Evolutionary conservation across 2,888 invertebrate species (phyloP), one percentile per base, ranked within the genome.

Genomic region (Aplocera efformata): DNA sequence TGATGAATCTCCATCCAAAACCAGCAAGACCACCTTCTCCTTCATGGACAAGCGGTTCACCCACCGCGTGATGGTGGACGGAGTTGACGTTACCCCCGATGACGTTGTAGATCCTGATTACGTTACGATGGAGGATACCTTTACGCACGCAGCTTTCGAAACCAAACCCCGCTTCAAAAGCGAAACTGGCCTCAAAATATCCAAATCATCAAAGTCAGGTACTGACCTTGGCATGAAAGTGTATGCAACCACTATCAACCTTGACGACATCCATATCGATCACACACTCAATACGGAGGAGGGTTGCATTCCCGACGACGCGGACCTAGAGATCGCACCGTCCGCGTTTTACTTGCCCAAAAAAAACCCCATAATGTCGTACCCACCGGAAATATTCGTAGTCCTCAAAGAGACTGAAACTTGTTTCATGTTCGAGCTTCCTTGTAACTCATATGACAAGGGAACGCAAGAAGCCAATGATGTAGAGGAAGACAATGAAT

Each of bases 401-500:
- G 77, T 83, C n/a, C 75, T 94, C 1, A 90, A 82, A 42, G 94
- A 94, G 79, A 93, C 94, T 0, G 89, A 91, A 28, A 92, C 93
- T 0, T 63, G 81, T 25, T 89, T 91, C 38, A 65, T 94, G 4
- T 92, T 92, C 50, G 92, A 93, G 50, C 70, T 93, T 48, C 90
- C 91, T 0, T 91, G 92, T 56, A 82, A 86, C 40, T 92, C 93
- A 0, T 93, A 82, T 3, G 88, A 91, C 24, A 89, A 89, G 57
- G 90, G 90, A 17, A 88, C 91, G 0, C 67, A 86, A 0, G 93
- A 93, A 61, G 93, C 90, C 1, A 71, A 68, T 22, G 50, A 53
- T 0, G 90, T 92, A 0, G 90, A 91, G 53, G 86, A 86, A 49
- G 90, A 92, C 41, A 95, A 94, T 68, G 86, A 90, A 43, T 82